Evolutionary conservation across 2,113 vertebrate genomes (phyloP), one percentile per base, ranked within the genome.

Genomic region (Sakesphorus luctuosus): DNA sequence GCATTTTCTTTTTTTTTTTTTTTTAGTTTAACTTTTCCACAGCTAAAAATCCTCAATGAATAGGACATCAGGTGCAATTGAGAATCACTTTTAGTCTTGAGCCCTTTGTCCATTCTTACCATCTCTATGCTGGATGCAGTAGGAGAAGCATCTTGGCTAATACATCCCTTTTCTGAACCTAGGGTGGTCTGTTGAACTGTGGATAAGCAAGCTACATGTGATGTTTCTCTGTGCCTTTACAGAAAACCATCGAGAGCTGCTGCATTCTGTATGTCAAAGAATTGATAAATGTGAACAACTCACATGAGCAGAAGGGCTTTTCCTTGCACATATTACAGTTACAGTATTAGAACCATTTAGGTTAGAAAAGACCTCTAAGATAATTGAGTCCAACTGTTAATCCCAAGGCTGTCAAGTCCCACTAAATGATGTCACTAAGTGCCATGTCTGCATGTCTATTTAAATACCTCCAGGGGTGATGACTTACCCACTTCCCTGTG

Each of bases 141-240:
- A 72, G 29, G 33, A 90, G 20, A 52, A 88, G 20, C 14, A 24
- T 78, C 31, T 62, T 84, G 50, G 17, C 33, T 63, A 61, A 6
- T 35, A 29, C 29, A 17, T 16, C 7, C 13, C 38, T 84, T 84
- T 69, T 36, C 12, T 69, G 43, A 46, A 40, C 13, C 9, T 46
- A 20, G 33, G n/a, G 19, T 53, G 69, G 8, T 69, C 50, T 66
- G 5, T 10, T 92, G 44, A 52, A 13, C 35, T 82, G 33, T 21
- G 21, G 4, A 53, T 69, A 76, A 77, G 20, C 52, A 85, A 72
- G 43, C 29, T 59, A 31, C 12, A 7, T 10, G 1, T 0, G 0
- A 52, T 13, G 7, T 43, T 72, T 80, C 53, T 73, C 3, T 59
- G 1, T 3, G 21, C 33, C 21, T 84, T 85, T 52, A 66, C 28